Evolutionary conservation across 2,888 invertebrate genomes (phyloP).

Genomic region (Conistra vaccinii): DNA sequence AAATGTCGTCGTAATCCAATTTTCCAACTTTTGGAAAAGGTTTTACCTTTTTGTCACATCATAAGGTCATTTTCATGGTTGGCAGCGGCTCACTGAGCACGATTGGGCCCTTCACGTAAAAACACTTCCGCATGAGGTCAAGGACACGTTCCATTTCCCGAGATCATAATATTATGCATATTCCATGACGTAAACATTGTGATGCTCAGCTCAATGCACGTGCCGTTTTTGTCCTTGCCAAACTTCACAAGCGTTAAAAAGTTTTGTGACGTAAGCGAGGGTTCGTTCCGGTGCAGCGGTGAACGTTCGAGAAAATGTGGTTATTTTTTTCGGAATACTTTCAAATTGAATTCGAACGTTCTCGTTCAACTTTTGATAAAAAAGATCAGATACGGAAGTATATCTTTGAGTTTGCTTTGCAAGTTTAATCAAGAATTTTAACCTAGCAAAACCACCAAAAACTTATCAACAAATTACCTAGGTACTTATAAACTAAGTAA

Average conservation of each 20-base stretch:
- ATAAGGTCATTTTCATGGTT: conserved; percentile 54
- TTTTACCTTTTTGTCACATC: conserved; percentile 53
- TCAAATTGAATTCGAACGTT: conserved; percentile 14
- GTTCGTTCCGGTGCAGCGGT: not conserved
- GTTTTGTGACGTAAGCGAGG: not conserved
- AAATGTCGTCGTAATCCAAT: conserved; percentile 40
- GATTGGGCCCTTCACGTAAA: conserved; percentile 61
- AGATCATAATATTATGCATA: conserved; percentile 54
- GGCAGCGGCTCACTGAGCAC: conserved; percentile 42
- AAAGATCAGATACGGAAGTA: too few relatives aligned
- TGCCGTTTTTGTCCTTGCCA: conserved; percentile 17
- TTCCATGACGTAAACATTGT: conserved; percentile 38
- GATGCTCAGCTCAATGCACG: not conserved
- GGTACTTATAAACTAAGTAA: too few relatives aligned
- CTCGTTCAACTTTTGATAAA: conserved; percentile 11
- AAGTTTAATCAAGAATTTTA: not conserved
- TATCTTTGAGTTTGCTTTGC: conserved; percentile 7
- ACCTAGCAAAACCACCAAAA: not conserved
- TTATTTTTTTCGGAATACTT: conserved; percentile 1
- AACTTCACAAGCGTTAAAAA: conserved; percentile 20
- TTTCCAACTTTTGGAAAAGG: conserved; percentile 28
- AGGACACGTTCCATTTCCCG: conserved; percentile 68
- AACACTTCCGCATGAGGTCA: conserved; percentile 72
- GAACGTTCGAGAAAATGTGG: not conserved
- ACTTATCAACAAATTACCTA: not conserved